These are phyloP conservation scores for Drosophila mimica DNA, from an alignment of 2,888 invertebrate species.

Conservation along the genomic window DNA sequence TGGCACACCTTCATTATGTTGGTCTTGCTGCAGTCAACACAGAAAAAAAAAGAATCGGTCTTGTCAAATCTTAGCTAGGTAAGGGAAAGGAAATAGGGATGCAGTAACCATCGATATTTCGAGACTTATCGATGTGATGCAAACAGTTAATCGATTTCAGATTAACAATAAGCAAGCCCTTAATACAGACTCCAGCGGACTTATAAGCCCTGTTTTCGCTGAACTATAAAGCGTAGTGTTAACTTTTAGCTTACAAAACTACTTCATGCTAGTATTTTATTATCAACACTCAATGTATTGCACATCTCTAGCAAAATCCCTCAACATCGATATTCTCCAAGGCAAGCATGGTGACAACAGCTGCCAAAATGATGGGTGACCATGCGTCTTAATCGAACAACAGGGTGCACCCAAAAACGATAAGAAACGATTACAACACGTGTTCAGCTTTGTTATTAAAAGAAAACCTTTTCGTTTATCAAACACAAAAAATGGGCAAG, in stretches of 20 bases:
- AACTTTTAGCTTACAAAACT: not conserved
- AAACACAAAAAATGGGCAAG: conserved; percentile 89
- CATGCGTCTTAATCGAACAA: conserved; percentile 19
- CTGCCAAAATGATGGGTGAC: conserved; percentile 43
- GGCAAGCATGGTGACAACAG: conserved; percentile 28
- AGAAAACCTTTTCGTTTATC: conserved; percentile 5
- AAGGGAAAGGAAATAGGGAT: conserved; percentile 61
- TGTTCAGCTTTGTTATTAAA: conserved; percentile 55
- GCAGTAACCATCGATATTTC: conserved; percentile 25
- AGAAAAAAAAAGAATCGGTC: conserved; percentile 82
- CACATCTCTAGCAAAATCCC: conserved; percentile 3
- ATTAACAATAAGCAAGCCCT: not conserved
- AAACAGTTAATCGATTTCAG: conserved; percentile 20
- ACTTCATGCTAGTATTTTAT: no score
- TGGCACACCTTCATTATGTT: conserved; percentile 84
- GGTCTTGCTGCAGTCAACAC: conserved; percentile 81
- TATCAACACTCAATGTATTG: not conserved
- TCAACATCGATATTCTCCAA: conserved; percentile 36
- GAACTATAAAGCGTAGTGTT: rapidly evolving
- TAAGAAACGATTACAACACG: conserved; percentile 62
- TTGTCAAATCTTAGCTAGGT: conserved; percentile 57
- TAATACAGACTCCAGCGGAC: not conserved
- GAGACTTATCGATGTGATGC: conserved; percentile 18
- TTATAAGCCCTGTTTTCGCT: not conserved
- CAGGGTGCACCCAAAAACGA: conserved; percentile 32